These are phyloP conservation scores for Caranx ignobilis DNA, from an alignment of 2,113 vertebrate species.

Conservation along the genomic window DNA sequence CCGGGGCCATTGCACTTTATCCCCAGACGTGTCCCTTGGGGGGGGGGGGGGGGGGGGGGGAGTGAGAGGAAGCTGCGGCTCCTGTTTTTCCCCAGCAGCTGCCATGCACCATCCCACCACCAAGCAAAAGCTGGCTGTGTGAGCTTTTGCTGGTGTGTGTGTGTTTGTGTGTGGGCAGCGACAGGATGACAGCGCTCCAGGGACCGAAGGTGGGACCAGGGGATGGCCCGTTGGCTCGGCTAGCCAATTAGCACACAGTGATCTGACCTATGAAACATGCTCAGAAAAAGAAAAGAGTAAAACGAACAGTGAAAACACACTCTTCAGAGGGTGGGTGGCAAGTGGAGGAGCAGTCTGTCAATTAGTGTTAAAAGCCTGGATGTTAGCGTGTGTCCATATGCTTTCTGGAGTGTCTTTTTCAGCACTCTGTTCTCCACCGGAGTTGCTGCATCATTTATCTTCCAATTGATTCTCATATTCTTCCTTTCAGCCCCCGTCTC, in stretches of 20 bases:
- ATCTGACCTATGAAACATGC: slow-evolving; percentile 54
- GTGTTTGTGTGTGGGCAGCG: slow-evolving; percentile 50
- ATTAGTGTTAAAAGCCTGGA: slow-evolving; percentile 64
- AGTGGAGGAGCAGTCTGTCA: slow-evolving; percentile 59
- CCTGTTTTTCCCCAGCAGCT: slow-evolving; percentile 70
- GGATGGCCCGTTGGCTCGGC: slow-evolving; percentile 48
- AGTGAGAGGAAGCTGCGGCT: slow-evolving; percentile 23
- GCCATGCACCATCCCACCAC: slow-evolving; percentile 65
- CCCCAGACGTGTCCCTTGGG: slow-evolving; percentile 24
- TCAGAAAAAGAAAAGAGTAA: background rate
- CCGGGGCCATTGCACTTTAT: slow-evolving; percentile 52
- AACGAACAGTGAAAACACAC: background rate
- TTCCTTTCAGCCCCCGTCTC: slow-evolving; percentile 33
- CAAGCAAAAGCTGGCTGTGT: slow-evolving; percentile 46
- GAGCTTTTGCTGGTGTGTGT: no score
- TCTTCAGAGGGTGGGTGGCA: slow-evolving; percentile 42
- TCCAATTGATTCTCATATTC: slow-evolving; percentile 57
- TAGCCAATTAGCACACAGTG: slow-evolving; percentile 79
- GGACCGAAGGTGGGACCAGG: slow-evolving; percentile 54
- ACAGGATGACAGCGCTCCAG: slow-evolving; percentile 68
- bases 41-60: background rate
- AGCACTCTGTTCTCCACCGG: slow-evolving; percentile 43
- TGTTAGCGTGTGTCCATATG: slow-evolving; percentile 35
- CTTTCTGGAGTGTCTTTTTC: slow-evolving; percentile 37
- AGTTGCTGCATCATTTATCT: slow-evolving; percentile 69